These are phyloP conservation scores for Campodea augens DNA, from an alignment of 1,140 invertebrate genomes.

Conservation along the genomic window DNA sequence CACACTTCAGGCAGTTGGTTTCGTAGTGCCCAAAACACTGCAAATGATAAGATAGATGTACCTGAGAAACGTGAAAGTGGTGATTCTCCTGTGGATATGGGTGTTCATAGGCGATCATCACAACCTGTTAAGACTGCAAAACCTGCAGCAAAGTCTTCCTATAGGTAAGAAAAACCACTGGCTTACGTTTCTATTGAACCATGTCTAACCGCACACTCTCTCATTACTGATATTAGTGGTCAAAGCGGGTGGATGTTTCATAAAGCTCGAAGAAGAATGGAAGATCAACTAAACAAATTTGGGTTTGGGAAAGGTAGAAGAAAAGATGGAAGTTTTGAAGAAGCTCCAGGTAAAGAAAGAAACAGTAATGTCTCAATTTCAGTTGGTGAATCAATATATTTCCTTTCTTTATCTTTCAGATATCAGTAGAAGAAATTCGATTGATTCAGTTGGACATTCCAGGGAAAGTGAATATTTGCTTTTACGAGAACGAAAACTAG, in stretches of 20 bases:
- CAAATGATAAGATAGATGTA: neutral
- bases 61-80: conserved; percentile 26
- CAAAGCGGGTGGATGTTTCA: conserved; percentile 40
- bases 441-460: conserved; percentile 52
- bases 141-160: neutral
- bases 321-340: conserved; percentile 70
- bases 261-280: conserved; percentile 61
- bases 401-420: conserved; percentile 27
- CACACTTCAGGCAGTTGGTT: conserved; percentile 7
- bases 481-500: conserved; percentile 60
- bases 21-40: neutral
- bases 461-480: conserved; percentile 69
- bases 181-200: neutral
- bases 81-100: conserved; percentile 34
- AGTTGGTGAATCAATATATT: neutral
- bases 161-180: neutral
- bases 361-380: conserved; percentile 1
- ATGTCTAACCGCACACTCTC: neutral
- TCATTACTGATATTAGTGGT: conserved; percentile 17
- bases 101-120: neutral
- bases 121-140: neutral
- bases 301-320: conserved; percentile 48
- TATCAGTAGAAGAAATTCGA: conserved; percentile 60
- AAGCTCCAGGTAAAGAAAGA: conserved; percentile 37
- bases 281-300: conserved; percentile 63